Evolutionary conservation across 2,113 vertebrate species (phyloP).

Genomic region (Hyperopisus bebe): DNA sequence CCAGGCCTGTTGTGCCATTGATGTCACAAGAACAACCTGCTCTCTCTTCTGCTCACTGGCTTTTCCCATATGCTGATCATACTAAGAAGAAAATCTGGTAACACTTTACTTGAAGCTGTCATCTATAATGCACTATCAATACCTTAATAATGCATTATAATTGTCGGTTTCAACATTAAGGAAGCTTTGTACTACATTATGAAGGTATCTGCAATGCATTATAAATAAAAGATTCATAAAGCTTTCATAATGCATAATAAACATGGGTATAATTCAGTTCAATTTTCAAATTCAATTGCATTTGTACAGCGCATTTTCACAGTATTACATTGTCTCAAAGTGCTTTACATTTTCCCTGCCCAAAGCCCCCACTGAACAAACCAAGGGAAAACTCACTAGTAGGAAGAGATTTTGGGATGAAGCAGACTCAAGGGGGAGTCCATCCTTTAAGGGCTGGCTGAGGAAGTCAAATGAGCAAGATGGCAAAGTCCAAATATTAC

Average conservation of each 20-base stretch:
- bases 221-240: neutral
- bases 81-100: neutral
- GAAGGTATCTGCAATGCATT: neutral
- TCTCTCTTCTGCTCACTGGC: neutral
- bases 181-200: neutral
- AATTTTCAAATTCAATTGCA: neutral
- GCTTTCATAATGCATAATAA: neutral
- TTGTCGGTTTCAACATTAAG: neutral
- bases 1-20: neutral
- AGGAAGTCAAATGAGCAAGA: neutral
- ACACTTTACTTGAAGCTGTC: neutral
- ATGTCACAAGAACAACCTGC: neutral
- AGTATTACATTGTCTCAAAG: neutral
- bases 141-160: neutral
- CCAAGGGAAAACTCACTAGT: neutral
- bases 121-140: neutral
- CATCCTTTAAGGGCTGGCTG: neutral
- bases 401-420: neutral
- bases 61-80: neutral
- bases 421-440: neutral
- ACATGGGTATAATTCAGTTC: neutral
- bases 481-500: neutral
- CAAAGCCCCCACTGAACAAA: neutral
- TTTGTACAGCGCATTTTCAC: neutral
- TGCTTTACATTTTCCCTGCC: neutral